phyloP scores from a whole-genome alignment of 92 coral and sea anemone genomes.

The Hydrozoanthus gracilis region DNA sequence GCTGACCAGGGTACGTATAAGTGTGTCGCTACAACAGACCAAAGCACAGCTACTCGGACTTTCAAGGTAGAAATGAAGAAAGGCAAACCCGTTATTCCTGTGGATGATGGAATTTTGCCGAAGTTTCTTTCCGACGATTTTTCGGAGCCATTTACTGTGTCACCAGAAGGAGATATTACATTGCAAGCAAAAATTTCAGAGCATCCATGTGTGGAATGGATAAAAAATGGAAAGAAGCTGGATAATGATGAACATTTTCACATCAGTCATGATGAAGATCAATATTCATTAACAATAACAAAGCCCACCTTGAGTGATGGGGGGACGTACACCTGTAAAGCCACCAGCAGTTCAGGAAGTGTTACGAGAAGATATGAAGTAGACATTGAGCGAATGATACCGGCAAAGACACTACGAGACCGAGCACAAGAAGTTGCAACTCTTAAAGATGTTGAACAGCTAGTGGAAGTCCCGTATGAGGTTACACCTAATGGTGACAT shows the following conservation, averaged over 20 bases:
- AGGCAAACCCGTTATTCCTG: constrained; percentile 51
- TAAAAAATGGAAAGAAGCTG: constrained; percentile 74
- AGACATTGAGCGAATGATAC: constrained; percentile 46
- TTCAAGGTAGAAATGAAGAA: constrained; percentile 52
- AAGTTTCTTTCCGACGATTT: constrained; percentile 74
- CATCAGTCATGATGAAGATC: constrained; percentile 67
- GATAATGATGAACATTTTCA: constrained; percentile 59
- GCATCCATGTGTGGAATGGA: constrained; percentile 85
- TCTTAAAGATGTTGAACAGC: constrained; percentile 17
- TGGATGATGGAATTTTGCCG: constrained; percentile 57
- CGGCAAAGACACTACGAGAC: constrained; percentile 9
- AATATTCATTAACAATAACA: constrained; percentile 73
- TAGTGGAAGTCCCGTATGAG: constrained; percentile 28
- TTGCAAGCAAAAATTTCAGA: constrained; percentile 90
- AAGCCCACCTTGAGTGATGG: constrained; percentile 71
- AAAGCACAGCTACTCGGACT: constrained; percentile 63
- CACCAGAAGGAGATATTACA: constrained; percentile 72
- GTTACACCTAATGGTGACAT: constrained; percentile 29
- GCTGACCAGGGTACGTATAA: constrained; percentile 86
- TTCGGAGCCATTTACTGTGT: constrained; percentile 76
- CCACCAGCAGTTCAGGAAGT: constrained; percentile 82
- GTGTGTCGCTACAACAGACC: constrained; percentile 80
- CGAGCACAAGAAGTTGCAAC: constrained; percentile 34
- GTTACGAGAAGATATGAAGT: constrained; percentile 50
- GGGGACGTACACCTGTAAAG: constrained; percentile 88